Evolutionary conservation across 2,113 vertebrate species (phyloP).

Genomic region (Rhadina sibilatrix): DNA sequence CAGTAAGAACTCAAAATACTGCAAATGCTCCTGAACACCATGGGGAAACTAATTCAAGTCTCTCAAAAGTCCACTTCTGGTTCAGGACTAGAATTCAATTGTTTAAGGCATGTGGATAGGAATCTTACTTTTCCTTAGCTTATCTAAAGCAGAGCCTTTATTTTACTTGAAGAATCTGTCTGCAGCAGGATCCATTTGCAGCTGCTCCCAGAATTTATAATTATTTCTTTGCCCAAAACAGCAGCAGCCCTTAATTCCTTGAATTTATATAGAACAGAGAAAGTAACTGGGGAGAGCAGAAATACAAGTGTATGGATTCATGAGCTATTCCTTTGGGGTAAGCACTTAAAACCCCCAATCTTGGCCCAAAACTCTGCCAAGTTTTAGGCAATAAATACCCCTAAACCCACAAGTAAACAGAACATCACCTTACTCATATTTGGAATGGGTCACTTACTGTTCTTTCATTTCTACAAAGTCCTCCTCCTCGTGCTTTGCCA

Average conservation of each 20-base stretch:
- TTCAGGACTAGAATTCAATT: background rate
- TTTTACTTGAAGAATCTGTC: background rate
- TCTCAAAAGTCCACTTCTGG: background rate
- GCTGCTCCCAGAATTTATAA: background rate
- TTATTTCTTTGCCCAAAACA: background rate
- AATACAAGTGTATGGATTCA: background rate
- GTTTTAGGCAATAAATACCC: background rate
- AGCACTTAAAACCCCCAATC: background rate
- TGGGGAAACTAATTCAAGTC: background rate
- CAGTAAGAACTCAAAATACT: background rate
- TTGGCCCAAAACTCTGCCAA: background rate
- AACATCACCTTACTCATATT: background rate
- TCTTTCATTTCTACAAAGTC: slow-evolving; percentile 98
- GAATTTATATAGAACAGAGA: background rate
- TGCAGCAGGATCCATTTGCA: background rate
- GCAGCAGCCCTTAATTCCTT: background rate
- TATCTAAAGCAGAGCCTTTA: background rate
- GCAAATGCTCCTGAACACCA: background rate
- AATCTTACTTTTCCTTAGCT: background rate
- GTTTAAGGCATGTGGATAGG: background rate
- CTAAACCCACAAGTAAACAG: background rate
- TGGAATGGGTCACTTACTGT: slow-evolving; percentile 81
- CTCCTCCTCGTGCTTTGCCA: slow-evolving; percentile 95
- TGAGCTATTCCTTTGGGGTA: background rate
- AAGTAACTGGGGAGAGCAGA: background rate